Conservation (phyloP, 2,113 vertebrate genomes). For the Urocynchramus pylzowi region DNA sequence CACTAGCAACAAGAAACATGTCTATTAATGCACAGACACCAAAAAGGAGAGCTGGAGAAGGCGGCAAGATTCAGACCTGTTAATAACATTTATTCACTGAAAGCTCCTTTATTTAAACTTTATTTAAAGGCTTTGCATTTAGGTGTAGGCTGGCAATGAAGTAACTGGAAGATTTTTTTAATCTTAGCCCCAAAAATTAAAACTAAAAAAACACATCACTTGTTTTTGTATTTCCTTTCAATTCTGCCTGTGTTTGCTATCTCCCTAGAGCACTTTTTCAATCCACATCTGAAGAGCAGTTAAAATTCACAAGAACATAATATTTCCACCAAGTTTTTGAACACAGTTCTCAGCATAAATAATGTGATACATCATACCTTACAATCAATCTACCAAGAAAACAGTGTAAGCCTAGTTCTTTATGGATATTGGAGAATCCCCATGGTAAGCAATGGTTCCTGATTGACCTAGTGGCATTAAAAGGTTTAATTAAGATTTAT, state of each 20-base stretch:
- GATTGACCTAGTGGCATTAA: neutral
- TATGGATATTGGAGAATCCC: neutral
- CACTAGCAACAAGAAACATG: neutral
- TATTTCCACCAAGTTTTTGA: neutral
- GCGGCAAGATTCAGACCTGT: neutral
- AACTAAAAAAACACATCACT: neutral
- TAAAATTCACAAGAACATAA: neutral
- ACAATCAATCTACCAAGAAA: neutral
- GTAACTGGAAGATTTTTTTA: neutral
- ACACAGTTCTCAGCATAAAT: neutral
- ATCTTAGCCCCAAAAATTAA: neutral
- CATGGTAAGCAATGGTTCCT: neutral
- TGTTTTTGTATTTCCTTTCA: neutral
- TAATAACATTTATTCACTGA: neutral
- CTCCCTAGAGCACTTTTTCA: neutral
- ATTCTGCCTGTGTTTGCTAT: neutral
- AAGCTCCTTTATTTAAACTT: neutral
- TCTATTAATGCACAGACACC: neutral
- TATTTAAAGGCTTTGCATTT: neutral
- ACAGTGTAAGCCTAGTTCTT: neutral
- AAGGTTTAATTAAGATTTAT: neutral
- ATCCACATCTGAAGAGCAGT: neutral
- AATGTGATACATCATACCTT: neutral
- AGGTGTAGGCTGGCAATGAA: neutral
- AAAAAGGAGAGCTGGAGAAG: neutral